Conservation (phyloP, 2,113 vertebrate species). For the Mastomys natalensis region DNA sequence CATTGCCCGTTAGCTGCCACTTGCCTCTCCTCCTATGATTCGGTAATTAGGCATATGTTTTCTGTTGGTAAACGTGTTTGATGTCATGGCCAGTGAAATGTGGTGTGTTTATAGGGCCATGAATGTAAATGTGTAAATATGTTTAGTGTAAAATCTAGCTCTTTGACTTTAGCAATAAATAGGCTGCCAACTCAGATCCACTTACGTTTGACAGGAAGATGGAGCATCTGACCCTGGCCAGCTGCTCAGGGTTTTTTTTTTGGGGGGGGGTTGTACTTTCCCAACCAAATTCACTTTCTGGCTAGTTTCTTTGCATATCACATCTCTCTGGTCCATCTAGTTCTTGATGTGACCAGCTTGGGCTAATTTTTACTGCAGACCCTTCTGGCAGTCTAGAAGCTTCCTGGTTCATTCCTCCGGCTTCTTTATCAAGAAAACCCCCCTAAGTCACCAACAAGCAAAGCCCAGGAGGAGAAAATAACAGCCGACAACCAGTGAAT, state of each 20-base stretch:
- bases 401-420: constrained; percentile 43
- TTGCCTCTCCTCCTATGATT: constrained; percentile 65
- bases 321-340: constrained; percentile 65
- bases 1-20: constrained; percentile 53
- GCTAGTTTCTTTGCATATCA: constrained; percentile 56
- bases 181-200: constrained; percentile 69
- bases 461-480: neutral
- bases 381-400: constrained; percentile 18
- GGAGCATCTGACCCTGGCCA: constrained; percentile 77
- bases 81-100: constrained; percentile 80
- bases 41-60: constrained; percentile 81
- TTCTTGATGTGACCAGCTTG: neutral
- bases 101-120: constrained; percentile 79
- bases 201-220: constrained; percentile 80
- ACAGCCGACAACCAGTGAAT: neutral
- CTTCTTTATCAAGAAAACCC: constrained; percentile 21
- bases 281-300: constrained; percentile 68
- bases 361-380: constrained; percentile 9
- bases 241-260: constrained; percentile 48
- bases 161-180: constrained; percentile 79
- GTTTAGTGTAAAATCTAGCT: constrained; percentile 81
- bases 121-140: constrained; percentile 84
- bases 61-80: constrained; percentile 81
- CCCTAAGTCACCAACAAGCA: neutral
- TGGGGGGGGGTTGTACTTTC: constrained; percentile 65